phyloP scores from a whole-genome alignment of 2,888 invertebrate species.

The Aplocera efformata region DNA sequence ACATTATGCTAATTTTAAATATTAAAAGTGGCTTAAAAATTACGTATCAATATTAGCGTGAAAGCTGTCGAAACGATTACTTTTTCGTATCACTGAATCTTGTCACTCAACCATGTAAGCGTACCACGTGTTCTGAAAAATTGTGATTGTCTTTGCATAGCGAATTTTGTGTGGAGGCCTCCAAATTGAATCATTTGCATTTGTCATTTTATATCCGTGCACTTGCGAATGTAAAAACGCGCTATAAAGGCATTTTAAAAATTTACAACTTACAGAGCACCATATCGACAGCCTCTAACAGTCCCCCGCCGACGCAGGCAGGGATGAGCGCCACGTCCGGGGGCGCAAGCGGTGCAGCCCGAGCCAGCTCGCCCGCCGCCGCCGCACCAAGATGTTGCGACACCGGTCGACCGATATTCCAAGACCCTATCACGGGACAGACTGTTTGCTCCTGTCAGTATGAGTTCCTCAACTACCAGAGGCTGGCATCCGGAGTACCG shows the following conservation, averaged over 20 bases:
- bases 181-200: conserved; percentile 36
- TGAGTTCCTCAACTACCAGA: conserved; percentile 92
- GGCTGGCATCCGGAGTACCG: conserved; percentile 87
- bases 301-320: conserved; percentile 83
- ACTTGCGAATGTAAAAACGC: conserved; percentile 71
- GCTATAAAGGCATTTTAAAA: conserved; percentile 79
- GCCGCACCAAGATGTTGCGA: conserved; percentile 90
- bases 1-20: conserved; percentile 43
- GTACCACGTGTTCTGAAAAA: conserved; percentile 36
- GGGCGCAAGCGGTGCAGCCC: conserved; percentile 73
- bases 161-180: conserved; percentile 71
- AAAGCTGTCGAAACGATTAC: conserved; percentile 8
- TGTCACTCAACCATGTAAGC: conserved; percentile 44
- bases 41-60: conserved; percentile 14
- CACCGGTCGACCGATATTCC: conserved; percentile 94
- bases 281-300: conserved; percentile 87
- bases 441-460: conserved; percentile 95
- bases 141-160: conserved; percentile 44
- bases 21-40: conserved; percentile 31
- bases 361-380: conserved; percentile 75
- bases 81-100: conserved; percentile 8
- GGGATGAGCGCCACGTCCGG: conserved; percentile 79
- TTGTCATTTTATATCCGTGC: conserved; percentile 34
- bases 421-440: conserved; percentile 93
- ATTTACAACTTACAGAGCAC: conserved; percentile 81